Conservation (phyloP, 2,888 invertebrate species). For the Ceratothoa steindachneri region DNA sequence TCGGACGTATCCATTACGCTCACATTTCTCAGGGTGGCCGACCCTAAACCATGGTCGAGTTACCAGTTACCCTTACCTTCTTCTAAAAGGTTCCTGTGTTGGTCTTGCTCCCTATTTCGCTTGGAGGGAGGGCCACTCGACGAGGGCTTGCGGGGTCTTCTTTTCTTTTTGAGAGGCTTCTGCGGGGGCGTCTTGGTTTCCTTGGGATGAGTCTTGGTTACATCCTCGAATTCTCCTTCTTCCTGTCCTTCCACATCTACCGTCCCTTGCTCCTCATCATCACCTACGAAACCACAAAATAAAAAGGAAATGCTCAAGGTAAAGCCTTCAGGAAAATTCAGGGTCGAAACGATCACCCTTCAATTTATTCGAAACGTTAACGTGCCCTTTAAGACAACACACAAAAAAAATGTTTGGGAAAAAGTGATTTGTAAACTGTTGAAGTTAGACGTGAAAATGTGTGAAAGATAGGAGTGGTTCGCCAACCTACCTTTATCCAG, state of each 20-base stretch:
- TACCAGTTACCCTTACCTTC: conserved; percentile 68
- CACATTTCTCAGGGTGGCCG: too few species aligned
- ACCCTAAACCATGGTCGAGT: too few species aligned
- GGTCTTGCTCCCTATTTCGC: conserved; percentile 52
- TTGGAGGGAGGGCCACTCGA: conserved; percentile 11
- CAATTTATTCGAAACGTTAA: too few species aligned
- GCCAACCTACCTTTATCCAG: too few species aligned
- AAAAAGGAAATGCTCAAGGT: conserved; percentile 53
- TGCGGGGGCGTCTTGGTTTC: background rate
- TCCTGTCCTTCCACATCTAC: conserved; percentile 15
- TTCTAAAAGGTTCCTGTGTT: conserved; percentile 66
- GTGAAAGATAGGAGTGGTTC: too few species aligned
- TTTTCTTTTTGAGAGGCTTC: background rate
- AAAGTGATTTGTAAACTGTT: too few species aligned
- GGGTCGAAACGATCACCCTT: conserved; percentile 14
- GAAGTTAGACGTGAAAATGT: too few species aligned
- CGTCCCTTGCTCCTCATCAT: conserved; percentile 34
- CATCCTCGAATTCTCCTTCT: conserved; percentile 27
- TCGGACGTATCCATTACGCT: too few species aligned
- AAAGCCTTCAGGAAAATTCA: conserved; percentile 15
- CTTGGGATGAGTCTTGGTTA: conserved; percentile 17
- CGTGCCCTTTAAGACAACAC: too few species aligned
- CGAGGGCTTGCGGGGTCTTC: background rate
- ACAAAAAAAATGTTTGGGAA: too few species aligned
- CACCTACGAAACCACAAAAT: conserved; percentile 22